phyloP scores from a whole-genome alignment of 2,888 invertebrate genomes.

The Tanaodytes sp. region DNA sequence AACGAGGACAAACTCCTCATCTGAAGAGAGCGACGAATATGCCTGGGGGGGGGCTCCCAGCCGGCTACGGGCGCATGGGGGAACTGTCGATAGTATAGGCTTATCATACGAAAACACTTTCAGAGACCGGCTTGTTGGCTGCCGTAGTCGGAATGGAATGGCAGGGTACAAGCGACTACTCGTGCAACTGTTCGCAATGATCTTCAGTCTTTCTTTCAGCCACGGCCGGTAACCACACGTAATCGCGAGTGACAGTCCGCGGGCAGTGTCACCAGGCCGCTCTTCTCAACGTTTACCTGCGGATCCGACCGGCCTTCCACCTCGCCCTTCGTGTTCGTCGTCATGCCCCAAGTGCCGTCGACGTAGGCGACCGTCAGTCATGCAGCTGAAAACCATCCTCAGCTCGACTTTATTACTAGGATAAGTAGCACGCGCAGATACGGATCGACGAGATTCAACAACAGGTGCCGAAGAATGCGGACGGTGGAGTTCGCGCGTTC shows the following conservation, averaged over 20 bases:
- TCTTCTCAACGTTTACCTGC: too few species aligned
- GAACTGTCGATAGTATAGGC: slow-evolving; percentile 46
- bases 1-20: slow-evolving; percentile 60
- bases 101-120: slow-evolving; percentile 46
- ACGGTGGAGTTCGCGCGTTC: slow-evolving; percentile 61
- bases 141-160: slow-evolving; percentile 52
- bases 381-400: slow-evolving; percentile 7
- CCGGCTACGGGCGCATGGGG: slow-evolving; percentile 32
- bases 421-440: slow-evolving; percentile 10
- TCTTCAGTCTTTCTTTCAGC: slow-evolving; percentile 69
- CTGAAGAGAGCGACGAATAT: slow-evolving; percentile 48
- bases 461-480: slow-evolving; percentile 31
- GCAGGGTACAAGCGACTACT: slow-evolving; percentile 54
- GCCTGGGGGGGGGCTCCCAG: slow-evolving; percentile 38
- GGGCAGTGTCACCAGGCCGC: slow-evolving; percentile 22
- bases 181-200: slow-evolving; percentile 48
- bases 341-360: slow-evolving; percentile 1
- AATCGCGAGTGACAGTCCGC: slow-evolving; percentile 37
- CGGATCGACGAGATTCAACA: slow-evolving; percentile 6
- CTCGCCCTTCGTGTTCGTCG: background rate
- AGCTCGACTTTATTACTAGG: slow-evolving; percentile 14
- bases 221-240: slow-evolving; percentile 65
- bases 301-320: too few species aligned
- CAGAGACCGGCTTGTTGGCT: slow-evolving; percentile 42
- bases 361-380: background rate